phyloP scores from a whole-genome alignment of 2,888 invertebrate species.

The Philaethria dido region DNA sequence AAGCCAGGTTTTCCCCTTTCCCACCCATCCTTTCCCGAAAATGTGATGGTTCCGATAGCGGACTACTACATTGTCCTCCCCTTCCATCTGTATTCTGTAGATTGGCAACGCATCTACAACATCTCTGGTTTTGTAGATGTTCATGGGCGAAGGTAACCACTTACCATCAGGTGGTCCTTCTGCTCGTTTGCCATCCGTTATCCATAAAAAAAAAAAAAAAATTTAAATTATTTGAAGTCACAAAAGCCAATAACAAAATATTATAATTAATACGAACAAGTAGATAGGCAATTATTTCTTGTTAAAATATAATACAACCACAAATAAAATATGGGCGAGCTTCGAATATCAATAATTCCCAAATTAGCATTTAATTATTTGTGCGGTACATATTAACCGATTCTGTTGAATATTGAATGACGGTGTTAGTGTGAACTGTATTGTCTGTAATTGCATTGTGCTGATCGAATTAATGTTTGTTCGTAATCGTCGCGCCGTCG shows the following conservation, averaged over 20 bases:
- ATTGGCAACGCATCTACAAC: too few species aligned
- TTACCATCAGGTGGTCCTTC: too few species aligned
- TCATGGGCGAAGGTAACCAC: too few species aligned
- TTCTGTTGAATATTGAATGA: conserved; percentile 48
- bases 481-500: conserved; percentile 52
- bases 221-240: too few species aligned
- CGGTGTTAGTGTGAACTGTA: conserved; percentile 52
- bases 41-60: too few species aligned
- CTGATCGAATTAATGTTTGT: conserved; percentile 64
- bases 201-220: not conserved
- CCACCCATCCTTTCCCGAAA: too few species aligned
- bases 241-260: not conserved
- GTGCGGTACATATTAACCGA: conserved; percentile 43
- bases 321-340: conserved; percentile 17
- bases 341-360: conserved; percentile 39
- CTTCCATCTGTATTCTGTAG: too few species aligned
- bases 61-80: too few species aligned
- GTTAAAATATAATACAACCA: conserved; percentile 9
- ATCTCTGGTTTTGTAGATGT: too few species aligned
- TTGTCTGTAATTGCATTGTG: conserved; percentile 70
- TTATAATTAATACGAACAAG: conserved; percentile 5
- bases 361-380: conserved; percentile 42
- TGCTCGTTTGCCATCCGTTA: too few species aligned
- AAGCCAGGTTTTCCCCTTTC: too few species aligned
- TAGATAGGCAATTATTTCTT: conserved; percentile 8